phyloP scores from a whole-genome alignment of 2,113 vertebrate species.

The Ctenodactylus gundi region DNA sequence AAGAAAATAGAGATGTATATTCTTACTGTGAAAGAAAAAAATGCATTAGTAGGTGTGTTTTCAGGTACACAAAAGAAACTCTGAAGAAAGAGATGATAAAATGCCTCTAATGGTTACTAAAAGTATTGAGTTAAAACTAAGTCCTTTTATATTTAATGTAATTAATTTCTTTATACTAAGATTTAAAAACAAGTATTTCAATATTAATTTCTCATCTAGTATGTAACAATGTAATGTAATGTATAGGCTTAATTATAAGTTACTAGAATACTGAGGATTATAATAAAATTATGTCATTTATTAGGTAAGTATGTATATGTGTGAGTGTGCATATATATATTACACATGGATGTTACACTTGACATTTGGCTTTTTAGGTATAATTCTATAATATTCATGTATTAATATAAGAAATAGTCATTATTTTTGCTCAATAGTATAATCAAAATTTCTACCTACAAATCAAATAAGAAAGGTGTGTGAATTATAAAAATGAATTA shows the following conservation, averaged over 20 bases:
- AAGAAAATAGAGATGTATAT: neutral
- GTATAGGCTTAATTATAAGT: neutral
- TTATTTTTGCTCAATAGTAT: neutral
- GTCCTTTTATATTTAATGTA: neutral
- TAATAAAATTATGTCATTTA: neutral
- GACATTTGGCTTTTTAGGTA: neutral
- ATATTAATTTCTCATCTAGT: neutral
- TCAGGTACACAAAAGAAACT: neutral
- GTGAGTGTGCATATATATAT: neutral
- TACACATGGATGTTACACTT: neutral
- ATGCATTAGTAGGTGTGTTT: neutral
- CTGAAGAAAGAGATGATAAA: neutral
- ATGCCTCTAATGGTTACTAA: neutral
- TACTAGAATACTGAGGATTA: neutral
- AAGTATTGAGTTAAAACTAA: neutral
- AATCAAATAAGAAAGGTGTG: neutral
- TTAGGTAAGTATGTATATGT: neutral
- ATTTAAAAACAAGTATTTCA: slow-evolving; percentile 5
- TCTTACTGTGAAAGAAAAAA: no score
- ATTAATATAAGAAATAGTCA: neutral
- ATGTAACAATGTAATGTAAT: neutral
- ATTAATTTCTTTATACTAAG: neutral
- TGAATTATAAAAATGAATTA: neutral
- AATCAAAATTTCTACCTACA: neutral
- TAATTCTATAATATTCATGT: neutral